Base-by-base conservation (phyloP, 2,797 vertebrate genomes). In the Rhinella marina region DNA sequence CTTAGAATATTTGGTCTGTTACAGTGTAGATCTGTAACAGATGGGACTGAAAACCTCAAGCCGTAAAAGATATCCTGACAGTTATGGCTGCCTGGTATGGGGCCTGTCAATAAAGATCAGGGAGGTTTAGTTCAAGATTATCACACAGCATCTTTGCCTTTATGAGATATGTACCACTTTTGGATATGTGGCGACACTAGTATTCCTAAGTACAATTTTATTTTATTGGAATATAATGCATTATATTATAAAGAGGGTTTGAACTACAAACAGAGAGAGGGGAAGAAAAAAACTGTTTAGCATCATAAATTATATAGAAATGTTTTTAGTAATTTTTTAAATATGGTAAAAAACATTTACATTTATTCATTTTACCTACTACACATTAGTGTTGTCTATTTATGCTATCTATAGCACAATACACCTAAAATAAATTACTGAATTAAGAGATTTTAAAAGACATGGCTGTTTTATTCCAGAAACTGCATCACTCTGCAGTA, bases 61-160 rank as follows among this genome's bases (percentile, higher is more conserved):
- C 80, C 14, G 61, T 81, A 81, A 54, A 21, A 56, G 52, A 64
- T 85, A 85, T 59, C 82, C 32, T 84, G 57, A 50, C 70, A 76
- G 56, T 25, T 62, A 52, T 61, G 10, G 41, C 12, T 77, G 29
- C 29, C 41, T 12, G 78, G 72, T 54, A 64, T 77, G 41, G 64
- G 73, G 73, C 4, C 73, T 78, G 84, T 78, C 84, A 78, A 27
- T 64, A 66, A 52, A 85, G 84, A 77, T 85, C 72, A 85, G 56
- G 1, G 57, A 61, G 32, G 41, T 61, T 85, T 77, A 85, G 59
- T 27, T 66, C 61, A 25, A 85, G 84, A 85, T 77, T 85, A 85
- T 85, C 41, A 78, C 76, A 86, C 19, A 57, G 62, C 50, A 14
- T 52, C 23, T 61, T 19, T 62, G 59, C 70, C 54, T 62, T 85